Conservation (phyloP, 92 coral and sea anemone species). For the Micromussa lordhowensis region DNA sequence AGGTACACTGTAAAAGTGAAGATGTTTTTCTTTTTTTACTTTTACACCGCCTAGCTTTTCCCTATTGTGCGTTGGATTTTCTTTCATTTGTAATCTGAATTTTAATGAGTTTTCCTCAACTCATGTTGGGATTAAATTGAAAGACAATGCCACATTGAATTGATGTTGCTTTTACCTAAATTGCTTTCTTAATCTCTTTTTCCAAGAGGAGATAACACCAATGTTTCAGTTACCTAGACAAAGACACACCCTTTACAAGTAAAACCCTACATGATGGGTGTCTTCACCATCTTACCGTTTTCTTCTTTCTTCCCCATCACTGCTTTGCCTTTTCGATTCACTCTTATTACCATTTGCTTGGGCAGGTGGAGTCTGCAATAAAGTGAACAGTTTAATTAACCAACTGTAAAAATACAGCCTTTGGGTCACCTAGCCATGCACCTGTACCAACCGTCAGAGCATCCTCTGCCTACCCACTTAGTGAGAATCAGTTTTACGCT, state of each 20-base stretch:
- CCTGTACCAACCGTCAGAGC: neutral
- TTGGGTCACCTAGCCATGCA: neutral
- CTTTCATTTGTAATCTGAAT: too few species aligned
- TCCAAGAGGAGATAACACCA: neutral
- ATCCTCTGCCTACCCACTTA: neutral
- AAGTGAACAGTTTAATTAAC: neutral
- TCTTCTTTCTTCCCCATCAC: conserved; percentile 82
- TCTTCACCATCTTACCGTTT: conserved; percentile 63
- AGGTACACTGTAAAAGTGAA: conserved; percentile 17
- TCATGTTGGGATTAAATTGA: neutral
- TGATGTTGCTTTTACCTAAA: neutral
- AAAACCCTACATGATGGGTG: neutral
- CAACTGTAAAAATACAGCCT: neutral
- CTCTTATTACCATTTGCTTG: conserved; percentile 84
- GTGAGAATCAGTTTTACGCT: too few species aligned
- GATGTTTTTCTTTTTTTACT: neutral
- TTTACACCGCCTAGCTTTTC: neutral
- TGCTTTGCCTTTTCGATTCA: conserved; percentile 76
- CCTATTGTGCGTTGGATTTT: neutral
- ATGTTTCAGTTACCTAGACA: too few species aligned
- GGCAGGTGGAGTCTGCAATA: conserved; percentile 71
- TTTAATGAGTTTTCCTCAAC: neutral
- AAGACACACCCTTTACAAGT: too few species aligned
- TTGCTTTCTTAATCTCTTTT: neutral
- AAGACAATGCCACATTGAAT: neutral